Evolutionary conservation across 2,113 vertebrate species (phyloP), one percentile per base, ranked within the genome.

Genomic region (Nothobranchius furzeri): DNA sequence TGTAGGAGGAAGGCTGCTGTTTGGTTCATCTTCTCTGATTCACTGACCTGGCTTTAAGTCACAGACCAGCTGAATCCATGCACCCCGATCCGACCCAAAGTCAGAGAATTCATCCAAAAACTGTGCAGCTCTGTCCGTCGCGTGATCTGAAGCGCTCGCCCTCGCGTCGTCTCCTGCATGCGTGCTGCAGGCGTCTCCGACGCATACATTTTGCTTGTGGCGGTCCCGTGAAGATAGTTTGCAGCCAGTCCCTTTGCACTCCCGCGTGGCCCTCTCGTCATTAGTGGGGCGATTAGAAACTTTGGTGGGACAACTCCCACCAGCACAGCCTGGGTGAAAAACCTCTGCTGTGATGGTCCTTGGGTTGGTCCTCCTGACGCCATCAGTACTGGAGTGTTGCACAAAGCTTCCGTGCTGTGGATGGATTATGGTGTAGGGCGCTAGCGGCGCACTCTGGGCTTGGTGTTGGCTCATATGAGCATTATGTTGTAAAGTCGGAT

Each of bases 41-140:
- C 45, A 60, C 79, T 83, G 72, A 96, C 94, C 94, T 93, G 94
- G 90, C 81, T 92, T 95, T 73, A 95, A 92, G 83, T 96, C 93
- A 75, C 94, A 96, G 43, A 89, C 90, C 76, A 96, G 83, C 86
- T 95, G 94, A 65, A 95, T 91, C 9, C 90, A 92, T 1, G 91
- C 91, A 7, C 91, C 91, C 11, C 90, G 83, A 54, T 95, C 93
- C 2, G 93, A 62, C 1, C 78, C 91, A 71, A 91, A 71, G 7
- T 93, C 92, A 6, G 89, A 82, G 45, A 89, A 70, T 58, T 95
- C 94, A 7, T 89, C 92, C 30, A 93, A 85, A 82, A 90, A 94
- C 20, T 95, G 94, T 0, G 94, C 93, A 0, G 93, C 94, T 83
- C 88, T 90, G 81, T 95, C 94, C 8, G 90, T 87, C 65, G 91